Base-by-base conservation (phyloP, 2,113 vertebrate species). In the Todiramphus chloris region DNA sequence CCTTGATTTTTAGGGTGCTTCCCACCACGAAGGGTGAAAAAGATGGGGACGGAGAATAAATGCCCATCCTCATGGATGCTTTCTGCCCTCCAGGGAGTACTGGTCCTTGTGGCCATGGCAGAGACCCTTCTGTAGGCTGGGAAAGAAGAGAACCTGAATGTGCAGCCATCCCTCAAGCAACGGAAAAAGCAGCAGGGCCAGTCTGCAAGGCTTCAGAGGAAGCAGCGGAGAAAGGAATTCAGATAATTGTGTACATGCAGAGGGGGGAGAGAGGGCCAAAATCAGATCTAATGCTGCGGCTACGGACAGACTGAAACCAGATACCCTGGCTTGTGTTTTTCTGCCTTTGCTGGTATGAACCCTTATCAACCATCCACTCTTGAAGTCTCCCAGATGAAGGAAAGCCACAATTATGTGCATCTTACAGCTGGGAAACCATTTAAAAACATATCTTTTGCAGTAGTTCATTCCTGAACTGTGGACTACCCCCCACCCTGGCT, bases 251-350 rank as follows among this genome's bases (percentile, higher is more conserved):
- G 66, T 84, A 53, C 23, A 46, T 53, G 77, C 31, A n/a, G 59
- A 6, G 28, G 5, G 15, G 2, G 62, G 62, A 58, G 70, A 70
- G 56, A 73, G 51, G 86, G 58, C 83, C 60, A 62, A 87, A 87
- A 74, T 96, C 74, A 72, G 75, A 72, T 75, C 18, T 46, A 39
- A 82, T 16, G 77, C 82, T 24, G 60, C 0, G 90, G 79, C 64
- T 16, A 67, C 5, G 17, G 83, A 64, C 23, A 69, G 92, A 77
- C 92, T 79, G 93, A 95, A 93, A 94, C 86, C 97, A 93, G 94
- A 97, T 76, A 83, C 53, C 41, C 51, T 51, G 23, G 64, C 74
- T 80, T 15, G 31, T 75, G 88, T 80, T 90, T 88, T 43, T 58
- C 75, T 66, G 85, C 60, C 86, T 93, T 59, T 66, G 33, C 9